Evolutionary conservation across 2,888 invertebrate species (phyloP).

Genomic region (Chelonus formosanus): DNA sequence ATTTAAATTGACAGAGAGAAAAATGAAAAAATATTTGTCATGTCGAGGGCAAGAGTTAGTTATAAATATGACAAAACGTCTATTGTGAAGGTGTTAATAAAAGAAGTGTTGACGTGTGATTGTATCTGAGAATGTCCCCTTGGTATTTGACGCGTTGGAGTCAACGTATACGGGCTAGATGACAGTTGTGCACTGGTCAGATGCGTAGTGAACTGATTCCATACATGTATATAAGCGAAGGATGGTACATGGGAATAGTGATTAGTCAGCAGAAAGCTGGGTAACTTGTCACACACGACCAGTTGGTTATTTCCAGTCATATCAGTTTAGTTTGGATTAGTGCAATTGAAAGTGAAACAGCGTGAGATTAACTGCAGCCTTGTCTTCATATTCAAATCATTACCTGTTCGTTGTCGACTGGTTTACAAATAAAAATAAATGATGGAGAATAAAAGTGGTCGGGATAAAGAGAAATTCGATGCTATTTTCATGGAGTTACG

Average conservation of each 20-base stretch:
- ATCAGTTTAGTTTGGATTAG: slow-evolving; percentile 35
- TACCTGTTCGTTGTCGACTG: background rate
- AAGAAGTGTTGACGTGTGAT: background rate
- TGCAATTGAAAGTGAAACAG: slow-evolving; percentile 33
- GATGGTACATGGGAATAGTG: slow-evolving; percentile 19
- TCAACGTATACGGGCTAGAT: slow-evolving; percentile 18
- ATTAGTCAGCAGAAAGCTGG: slow-evolving; percentile 39
- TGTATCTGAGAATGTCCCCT: too few species aligned
- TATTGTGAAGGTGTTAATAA: slow-evolving; percentile 29
- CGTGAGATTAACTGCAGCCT: background rate
- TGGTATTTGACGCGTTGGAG: slow-evolving; percentile 13
- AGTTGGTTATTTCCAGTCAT: slow-evolving; percentile 29
- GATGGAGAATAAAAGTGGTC: slow-evolving; percentile 21
- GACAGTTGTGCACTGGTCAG: slow-evolving; percentile 11
- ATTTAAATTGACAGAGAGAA: too few species aligned
- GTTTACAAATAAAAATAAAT: slow-evolving; percentile 1
- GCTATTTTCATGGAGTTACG: slow-evolving; percentile 36
- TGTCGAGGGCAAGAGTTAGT: too few species aligned
- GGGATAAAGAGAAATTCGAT: slow-evolving; percentile 34
- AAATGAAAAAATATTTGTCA: too few species aligned
- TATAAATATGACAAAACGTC: too few species aligned
- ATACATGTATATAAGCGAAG: slow-evolving; percentile 5
- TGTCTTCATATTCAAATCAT: background rate
- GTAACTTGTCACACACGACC: slow-evolving; percentile 6
- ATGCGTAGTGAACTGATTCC: background rate